phyloP scores from a whole-genome alignment of 2,888 invertebrate species.

The Nycteola revayana region DNA sequence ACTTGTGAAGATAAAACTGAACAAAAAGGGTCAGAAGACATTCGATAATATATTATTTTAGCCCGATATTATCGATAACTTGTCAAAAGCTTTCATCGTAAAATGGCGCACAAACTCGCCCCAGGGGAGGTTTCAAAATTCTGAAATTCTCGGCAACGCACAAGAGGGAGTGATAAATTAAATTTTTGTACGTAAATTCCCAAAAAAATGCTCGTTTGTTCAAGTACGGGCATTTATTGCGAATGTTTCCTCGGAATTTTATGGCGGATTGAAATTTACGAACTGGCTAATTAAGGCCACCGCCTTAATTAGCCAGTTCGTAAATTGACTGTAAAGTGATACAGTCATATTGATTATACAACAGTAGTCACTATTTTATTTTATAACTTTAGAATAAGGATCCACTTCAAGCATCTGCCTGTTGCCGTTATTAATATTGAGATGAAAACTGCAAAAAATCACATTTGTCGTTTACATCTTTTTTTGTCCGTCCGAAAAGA shows the following conservation, averaged over 20 bases:
- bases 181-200: slow-evolving; percentile 19
- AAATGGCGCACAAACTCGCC: slow-evolving; percentile 27
- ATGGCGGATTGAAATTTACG: slow-evolving; percentile 14
- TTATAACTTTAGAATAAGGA: no score
- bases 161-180: slow-evolving; percentile 31
- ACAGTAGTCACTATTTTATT: no score
- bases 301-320: no score
- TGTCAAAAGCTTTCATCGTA: slow-evolving; percentile 29
- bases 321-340: no score
- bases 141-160: slow-evolving; percentile 16
- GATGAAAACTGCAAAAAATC: no score
- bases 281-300: no score
- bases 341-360: no score
- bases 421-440: no score
- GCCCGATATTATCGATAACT: slow-evolving; percentile 25
- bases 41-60: slow-evolving; percentile 23
- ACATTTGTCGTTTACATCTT: no score
- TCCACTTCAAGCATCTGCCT: no score
- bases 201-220: slow-evolving; percentile 7
- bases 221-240: slow-evolving; percentile 13
- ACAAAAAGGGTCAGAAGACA: slow-evolving; percentile 21
- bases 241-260: slow-evolving; percentile 4
- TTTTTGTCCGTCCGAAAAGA: no score
- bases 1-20: slow-evolving; percentile 15
- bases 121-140: slow-evolving; percentile 13